Percentiles rank a stretch among this genome's conserved stretches.
These are phyloP conservation scores for Bubo blakistoni DNA, from an alignment of 2,113 vertebrate genomes.

Conservation along the genomic window DNA sequence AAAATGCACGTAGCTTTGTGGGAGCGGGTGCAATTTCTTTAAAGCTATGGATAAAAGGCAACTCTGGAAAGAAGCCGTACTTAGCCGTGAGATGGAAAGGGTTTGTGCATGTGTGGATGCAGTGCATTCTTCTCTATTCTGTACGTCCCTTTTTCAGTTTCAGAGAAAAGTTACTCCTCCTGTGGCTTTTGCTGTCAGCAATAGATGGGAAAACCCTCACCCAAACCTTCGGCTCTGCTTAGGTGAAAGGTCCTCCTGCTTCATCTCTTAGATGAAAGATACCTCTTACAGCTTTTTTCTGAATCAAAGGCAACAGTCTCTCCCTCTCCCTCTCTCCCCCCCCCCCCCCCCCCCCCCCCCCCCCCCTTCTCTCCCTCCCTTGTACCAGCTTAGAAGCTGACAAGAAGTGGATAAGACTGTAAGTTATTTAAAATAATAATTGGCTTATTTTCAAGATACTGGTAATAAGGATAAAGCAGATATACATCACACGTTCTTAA, in stretches of 20 bases:
- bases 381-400: background rate
- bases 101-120: background rate
- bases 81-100: background rate
- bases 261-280: background rate
- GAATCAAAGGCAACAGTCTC: background rate
- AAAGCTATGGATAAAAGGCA: background rate
- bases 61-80: background rate
- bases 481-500: background rate
- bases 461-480: background rate
- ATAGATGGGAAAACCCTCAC: background rate
- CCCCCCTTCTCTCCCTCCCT: background rate
- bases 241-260: conserved; percentile 7
- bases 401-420: background rate
- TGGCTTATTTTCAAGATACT: conserved; percentile 25
- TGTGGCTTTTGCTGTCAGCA: background rate
- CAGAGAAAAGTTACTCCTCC: background rate
- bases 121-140: background rate
- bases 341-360: rapidly evolving
- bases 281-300: background rate
- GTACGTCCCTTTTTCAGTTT: background rate
- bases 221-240: background rate
- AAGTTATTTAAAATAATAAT: conserved; percentile 27
- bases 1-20: background rate
- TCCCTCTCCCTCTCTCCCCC: background rate
- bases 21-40: background rate